Evolutionary conservation across 1,140 invertebrate species (phyloP), one percentile per base, ranked within the genome.

Genomic region (Colletes gigas): DNA sequence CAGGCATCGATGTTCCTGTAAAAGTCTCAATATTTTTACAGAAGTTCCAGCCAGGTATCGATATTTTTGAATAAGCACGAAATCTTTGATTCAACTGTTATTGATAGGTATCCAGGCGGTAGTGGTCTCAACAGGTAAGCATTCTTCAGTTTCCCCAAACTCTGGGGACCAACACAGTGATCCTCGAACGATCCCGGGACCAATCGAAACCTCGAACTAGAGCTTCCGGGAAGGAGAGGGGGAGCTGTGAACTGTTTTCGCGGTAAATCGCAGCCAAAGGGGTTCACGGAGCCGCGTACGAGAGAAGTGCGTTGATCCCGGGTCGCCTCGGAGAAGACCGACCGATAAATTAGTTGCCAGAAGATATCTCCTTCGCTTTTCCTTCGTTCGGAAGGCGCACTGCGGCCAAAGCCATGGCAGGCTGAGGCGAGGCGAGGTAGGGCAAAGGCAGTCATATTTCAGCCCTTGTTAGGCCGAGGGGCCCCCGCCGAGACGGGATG

Each of bases 381-480:
- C 83, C 85, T 72, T 87, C 77, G 81, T 66, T 81, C 68, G 75
- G 78, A 83, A 85, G 84, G 83, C 84, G 68, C 55, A 75, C 84
- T 30, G 79, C 82, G 68, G 52, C 41, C 73, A 54, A 77, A 72
- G 83, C 63, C 69, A 59, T 59, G 73, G 82, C 69, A 69, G 81
- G 75, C 66, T 44, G 47, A 85, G 88, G 83, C 88, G 81, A 85
- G 83, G 88, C 85, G 81, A 82, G 85, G 84, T 77, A 81, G 84
- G 86, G 86, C 85, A 82, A 71, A 87, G 84, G 89, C 91, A 91
- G 91, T 92, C 90, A 92, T 92, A 92, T 91, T 92, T 92, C 90
- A 92, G 91, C 91, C 91, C 91, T 92, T 92, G 91, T 92, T 92
- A 92, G 90, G 90, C 90, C 88, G 87, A 88, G 86, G 89, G 89